These are phyloP conservation scores for Ormia ochracea DNA, from an alignment of 2,888 invertebrate species.

Conservation along the genomic window DNA sequence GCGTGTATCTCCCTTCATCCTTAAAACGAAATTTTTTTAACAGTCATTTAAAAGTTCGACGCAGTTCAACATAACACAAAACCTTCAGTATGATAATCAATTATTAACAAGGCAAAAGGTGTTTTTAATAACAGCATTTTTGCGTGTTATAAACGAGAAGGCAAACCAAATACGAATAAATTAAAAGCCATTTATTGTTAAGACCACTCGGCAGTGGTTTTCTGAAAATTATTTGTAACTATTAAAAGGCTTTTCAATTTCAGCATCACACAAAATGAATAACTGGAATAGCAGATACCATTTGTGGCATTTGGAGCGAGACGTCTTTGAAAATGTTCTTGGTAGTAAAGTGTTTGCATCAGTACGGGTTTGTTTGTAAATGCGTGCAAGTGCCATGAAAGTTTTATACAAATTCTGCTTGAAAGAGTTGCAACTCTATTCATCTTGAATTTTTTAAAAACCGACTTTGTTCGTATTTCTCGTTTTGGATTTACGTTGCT, in stretches of 20 bases:
- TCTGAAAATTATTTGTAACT: not conserved
- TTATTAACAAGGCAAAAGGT: conserved; percentile 4
- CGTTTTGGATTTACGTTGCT: not conserved
- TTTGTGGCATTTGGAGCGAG: not conserved
- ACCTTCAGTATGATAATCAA: conserved; percentile 8
- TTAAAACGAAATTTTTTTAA: not conserved
- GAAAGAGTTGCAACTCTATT: conserved; percentile 4
- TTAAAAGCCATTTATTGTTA: not conserved
- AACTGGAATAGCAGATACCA: not conserved
- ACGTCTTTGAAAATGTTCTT: not conserved
- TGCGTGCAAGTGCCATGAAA: not conserved
- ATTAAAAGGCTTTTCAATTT: not conserved
- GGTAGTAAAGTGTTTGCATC: not conserved
- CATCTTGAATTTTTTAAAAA: not conserved
- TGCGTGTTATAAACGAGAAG: not conserved
- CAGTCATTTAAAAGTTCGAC: not conserved
- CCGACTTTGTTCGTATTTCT: not conserved
- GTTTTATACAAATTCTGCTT: not conserved
- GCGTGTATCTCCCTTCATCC: not conserved
- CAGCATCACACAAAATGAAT: not conserved
- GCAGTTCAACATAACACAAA: not conserved
- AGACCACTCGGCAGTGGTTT: not conserved
- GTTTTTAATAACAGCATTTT: not conserved
- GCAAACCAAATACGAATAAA: not conserved
- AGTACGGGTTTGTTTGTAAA: too few species aligned